Base-by-base conservation (phyloP, 1,140 invertebrate genomes). In the Lucilia sericata region DNA sequence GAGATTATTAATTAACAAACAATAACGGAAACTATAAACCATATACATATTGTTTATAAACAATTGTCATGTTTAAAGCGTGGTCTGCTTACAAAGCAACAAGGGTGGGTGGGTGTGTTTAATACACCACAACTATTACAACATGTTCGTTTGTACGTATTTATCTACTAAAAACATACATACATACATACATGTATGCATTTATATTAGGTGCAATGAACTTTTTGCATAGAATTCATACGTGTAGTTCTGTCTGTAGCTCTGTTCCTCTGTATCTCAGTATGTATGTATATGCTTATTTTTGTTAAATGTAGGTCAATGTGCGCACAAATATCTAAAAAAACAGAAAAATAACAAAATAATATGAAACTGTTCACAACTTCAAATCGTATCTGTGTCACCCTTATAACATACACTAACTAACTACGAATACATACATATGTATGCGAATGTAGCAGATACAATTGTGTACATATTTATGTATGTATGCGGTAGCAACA, bases 311-410 rank as follows among this genome's bases (percentile, higher is more conserved):
- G 74, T 51, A 34, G 42, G 60, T 83, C 81, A 82, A 65, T 82
- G 51, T 82, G 81, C 81, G 81, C 51, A 70, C 42, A 80, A 80
- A 80, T 80, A 78, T 76, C 34, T 78, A 78, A 10, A 78, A 19
- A 78, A 76, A 1, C 25, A 30, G 25, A 30, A 30, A 30, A 17
- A 12, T 14, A 42, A 42, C 10, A 60, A 60, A 17, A 60, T 17
- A 17, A 17, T 60, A 60, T 60, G n/a, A 60, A 60, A 70, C 21
- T 70, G 65, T 70, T 70, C 21, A 70, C 65, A 70, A 70, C 65
- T 70, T 70, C 21, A 25, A 21, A 70, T 25, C 19, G 65, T 70
- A 70, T 70, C 21, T 70, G 65, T 70, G 65, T 70, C 65, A 70
- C 65, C 19, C 65, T 19, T 70, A 70, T n/a, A 70, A 55, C 51